A percentile compares a stretch with the other conserved stretches of the same genome.
Conservation (phyloP, 2,113 vertebrate genomes). For the Coptodon rendalli region DNA sequence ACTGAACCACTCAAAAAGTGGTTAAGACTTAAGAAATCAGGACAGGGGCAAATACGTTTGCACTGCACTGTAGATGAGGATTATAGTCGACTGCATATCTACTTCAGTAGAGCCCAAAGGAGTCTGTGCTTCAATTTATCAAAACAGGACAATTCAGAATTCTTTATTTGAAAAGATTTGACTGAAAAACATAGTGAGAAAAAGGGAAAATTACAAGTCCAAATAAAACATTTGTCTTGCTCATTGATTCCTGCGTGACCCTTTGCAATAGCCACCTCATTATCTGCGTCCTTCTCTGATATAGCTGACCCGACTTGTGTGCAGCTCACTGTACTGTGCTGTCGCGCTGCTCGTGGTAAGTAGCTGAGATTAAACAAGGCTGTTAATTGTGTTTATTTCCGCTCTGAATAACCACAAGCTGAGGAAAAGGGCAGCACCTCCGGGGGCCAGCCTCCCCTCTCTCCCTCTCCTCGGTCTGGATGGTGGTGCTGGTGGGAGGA, state of each 20-base stretch:
- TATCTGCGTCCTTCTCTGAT: not conserved
- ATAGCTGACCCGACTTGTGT: not conserved
- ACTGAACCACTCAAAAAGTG: not conserved
- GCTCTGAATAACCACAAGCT: conserved; percentile 2
- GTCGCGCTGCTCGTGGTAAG: not conserved
- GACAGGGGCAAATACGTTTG: not conserved
- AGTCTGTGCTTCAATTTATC: not conserved
- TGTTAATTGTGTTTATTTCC: not conserved
- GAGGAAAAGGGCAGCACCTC: not conserved
- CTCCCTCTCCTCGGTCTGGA: not conserved
- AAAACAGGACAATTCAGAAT: not conserved
- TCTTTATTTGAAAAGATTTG: not conserved
- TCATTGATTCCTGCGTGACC: not conserved
- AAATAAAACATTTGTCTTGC: not conserved
- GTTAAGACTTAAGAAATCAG: not conserved
- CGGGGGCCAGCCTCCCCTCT: not conserved
- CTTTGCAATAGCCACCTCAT: not conserved
- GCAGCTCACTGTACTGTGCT: not conserved
- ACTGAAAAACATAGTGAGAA: not conserved
- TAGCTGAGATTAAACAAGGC: not conserved
- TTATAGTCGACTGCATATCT: not conserved
- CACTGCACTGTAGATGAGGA: not conserved
- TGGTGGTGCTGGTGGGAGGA: not conserved
- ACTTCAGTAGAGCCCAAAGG: not conserved
- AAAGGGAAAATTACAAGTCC: not conserved